Percentiles rank a stretch among this genome's conserved stretches.
Evolutionary conservation across 30 jellyfish, hydroid and myxozoan genomes (phyloP).

Genomic region (Cassiopea andromeda): DNA sequence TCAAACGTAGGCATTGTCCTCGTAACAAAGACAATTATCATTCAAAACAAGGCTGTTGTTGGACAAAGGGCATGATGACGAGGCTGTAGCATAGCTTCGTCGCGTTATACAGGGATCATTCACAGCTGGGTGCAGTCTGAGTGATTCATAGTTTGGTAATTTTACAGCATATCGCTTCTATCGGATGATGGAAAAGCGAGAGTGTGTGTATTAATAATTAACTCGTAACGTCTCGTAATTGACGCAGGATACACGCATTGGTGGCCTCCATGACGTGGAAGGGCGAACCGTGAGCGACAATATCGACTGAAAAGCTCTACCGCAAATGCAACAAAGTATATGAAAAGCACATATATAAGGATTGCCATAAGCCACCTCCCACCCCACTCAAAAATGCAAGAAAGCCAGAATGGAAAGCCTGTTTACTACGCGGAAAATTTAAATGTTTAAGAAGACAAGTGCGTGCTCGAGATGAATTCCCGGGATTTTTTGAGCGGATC

Average conservation of each 20-base stretch:
- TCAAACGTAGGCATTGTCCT: slow-evolving; percentile 56
- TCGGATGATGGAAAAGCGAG: neutral
- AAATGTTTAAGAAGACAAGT: too few relatives aligned
- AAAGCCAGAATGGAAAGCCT: too few relatives aligned
- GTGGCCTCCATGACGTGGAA: neutral
- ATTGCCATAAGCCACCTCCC: too few relatives aligned
- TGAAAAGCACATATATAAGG: too few relatives aligned
- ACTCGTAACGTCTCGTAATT: neutral
- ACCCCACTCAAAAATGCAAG: too few relatives aligned
- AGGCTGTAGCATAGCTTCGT: slow-evolving; percentile 30
- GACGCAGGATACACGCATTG: neutral
- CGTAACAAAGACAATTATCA: slow-evolving; percentile 69
- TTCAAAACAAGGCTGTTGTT: slow-evolving; percentile 61
- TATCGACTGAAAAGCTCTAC: too few relatives aligned
- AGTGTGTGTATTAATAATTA: neutral
- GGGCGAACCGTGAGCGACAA: neutral
- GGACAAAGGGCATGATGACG: slow-evolving; percentile 34
- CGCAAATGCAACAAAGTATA: too few relatives aligned
- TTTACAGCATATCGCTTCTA: neutral
- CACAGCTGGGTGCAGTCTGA: slow-evolving; percentile 56
- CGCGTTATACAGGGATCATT: slow-evolving; percentile 19
- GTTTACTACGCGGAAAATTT: too few relatives aligned
- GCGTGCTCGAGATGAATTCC: too few relatives aligned
- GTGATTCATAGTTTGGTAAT: neutral
- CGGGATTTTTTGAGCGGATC: too few relatives aligned